Evolutionary conservation across 2,888 invertebrate species (phyloP), one percentile per base, ranked within the genome.

Genomic region (Geotrupes spiniger): DNA sequence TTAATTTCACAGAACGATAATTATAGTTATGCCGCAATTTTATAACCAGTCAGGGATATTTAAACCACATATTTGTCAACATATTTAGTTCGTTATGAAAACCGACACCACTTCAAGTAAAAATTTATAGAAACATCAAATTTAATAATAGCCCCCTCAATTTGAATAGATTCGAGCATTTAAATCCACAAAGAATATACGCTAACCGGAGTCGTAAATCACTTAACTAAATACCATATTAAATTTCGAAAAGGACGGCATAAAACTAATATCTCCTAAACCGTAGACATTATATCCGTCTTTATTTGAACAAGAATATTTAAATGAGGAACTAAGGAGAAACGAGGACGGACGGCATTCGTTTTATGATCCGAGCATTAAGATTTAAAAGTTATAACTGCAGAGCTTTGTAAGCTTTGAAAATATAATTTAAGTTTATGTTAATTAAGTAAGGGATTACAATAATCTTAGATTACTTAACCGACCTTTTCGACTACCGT

Each of bases 151-250:
- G 15, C 15, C 33, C 8, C n/a, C 8, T 33, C 14, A 14, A 33
- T 14, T 33, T 15, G 14, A 15, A 14, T 12, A 14, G 15, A 14
- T 14, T 33, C 14, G 15, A 10, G 14, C 33, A 15, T 33, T 65
- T 60, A 63, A 61, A 56, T 52, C 59, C 57, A 64, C 62, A 64
- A 64, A 64, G 60, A 60, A 61, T 61, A 63, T 62, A 60, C n/a
- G n/a, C 61, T 63, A 63, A 65, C 63, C 55, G 53, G 54, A 48
- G 51, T 57, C 63, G 63, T 67, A 67, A 67, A 67, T 67, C 64
- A 67, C 57, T 46, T 50, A 51, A 49, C 60, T 64, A 65, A 66
- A 63, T 61, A 59, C 59, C 61, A 53, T 56, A 61, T 60, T 61
- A 61, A 60, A 63, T 57, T 57, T 60, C 56, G 57, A 65, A 61